Base-by-base conservation (phyloP, 2,797 vertebrate genomes). In the Lacerta bilineata region DNA sequence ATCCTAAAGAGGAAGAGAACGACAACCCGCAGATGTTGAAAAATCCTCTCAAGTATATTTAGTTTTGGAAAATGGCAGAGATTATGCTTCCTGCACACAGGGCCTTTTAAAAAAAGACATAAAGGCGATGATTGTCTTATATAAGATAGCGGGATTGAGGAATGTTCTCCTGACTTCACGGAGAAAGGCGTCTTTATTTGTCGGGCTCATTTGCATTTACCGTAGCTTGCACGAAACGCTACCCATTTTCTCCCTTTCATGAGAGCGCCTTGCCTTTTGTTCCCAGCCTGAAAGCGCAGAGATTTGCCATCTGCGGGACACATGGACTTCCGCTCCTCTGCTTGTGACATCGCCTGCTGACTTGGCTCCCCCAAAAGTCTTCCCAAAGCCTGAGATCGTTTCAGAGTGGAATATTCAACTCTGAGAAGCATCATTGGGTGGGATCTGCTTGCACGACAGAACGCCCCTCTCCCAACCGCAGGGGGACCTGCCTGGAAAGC, bases 61-160 rank as follows among this genome's bases (percentile, higher is more conserved):
- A 71, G 43, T 50, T 50, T 39, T 33, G 27, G n/a, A 17, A 78
- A 78, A 86, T 9, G 36, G 59, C 27, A 25, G 61, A 66, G n/a
- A 43, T 78, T 46, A 33, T 64, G 9, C 50, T 74, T 80, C 78
- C 86, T 81, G 78, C 25, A 80, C 23, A 8, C 33, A 41, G 36
- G 50, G 25, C 61, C 64, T 64, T 84, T 74, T 87, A 74, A 72
- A 29, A 72, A 87, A 72, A 27, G 78, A 50, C 78, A 87, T 81
- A 82, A 87, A 80, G 64, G 79, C 74, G 29, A 87, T 81, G 50
- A 81, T 87, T 81, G 68, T 87, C 5, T 86, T 69, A 55, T 86
- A 61, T 74, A 87, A 80, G 55, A 33, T 1, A 46, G 4, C 50
- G 59, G 79, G 55, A 46, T 64, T 87, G 69, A 43, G 86, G 79